Evolutionary conservation across 2,797 vertebrate species (phyloP).

Genomic region (Rhadinocentrus ornatus): DNA sequence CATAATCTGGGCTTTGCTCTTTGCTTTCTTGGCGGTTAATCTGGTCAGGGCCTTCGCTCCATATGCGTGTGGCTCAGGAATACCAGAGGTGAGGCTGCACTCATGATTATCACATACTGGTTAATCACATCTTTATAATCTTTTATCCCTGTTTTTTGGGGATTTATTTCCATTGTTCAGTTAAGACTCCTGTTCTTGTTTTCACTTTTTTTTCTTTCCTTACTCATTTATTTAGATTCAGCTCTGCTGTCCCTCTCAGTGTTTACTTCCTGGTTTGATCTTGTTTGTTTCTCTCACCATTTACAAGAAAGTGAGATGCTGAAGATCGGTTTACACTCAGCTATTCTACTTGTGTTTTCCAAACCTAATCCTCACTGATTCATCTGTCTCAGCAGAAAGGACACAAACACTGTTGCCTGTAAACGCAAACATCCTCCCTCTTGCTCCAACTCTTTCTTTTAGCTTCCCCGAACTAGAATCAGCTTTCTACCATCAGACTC

Average conservation of each 20-base stretch:
- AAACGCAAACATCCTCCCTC: background rate
- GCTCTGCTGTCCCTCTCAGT: background rate
- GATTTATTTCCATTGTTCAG: background rate
- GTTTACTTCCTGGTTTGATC: constrained; percentile 5
- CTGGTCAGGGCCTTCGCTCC: constrained; percentile 95
- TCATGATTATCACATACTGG: background rate
- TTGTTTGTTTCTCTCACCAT: background rate
- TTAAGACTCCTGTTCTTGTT: background rate
- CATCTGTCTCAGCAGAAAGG: background rate
- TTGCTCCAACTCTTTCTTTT: background rate
- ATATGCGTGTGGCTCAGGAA: constrained; percentile 96
- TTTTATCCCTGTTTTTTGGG: background rate
- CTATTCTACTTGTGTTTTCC: background rate
- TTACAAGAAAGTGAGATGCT: constrained; percentile 24
- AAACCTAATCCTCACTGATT: constrained; percentile 6
- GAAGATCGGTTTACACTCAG: constrained; percentile 9
- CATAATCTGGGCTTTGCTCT: constrained; percentile 91
- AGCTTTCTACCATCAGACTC: background rate
- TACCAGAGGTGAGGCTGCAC: constrained; percentile 88
- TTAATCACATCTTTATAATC: background rate
- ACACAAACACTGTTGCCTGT: constrained; percentile 21
- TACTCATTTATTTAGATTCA: background rate
- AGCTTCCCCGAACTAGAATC: constrained; percentile 1
- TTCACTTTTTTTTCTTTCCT: background rate
- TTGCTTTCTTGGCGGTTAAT: constrained; percentile 91